Base-by-base conservation (phyloP, 2,113 vertebrate genomes). In the Amblyornis subalaris region DNA sequence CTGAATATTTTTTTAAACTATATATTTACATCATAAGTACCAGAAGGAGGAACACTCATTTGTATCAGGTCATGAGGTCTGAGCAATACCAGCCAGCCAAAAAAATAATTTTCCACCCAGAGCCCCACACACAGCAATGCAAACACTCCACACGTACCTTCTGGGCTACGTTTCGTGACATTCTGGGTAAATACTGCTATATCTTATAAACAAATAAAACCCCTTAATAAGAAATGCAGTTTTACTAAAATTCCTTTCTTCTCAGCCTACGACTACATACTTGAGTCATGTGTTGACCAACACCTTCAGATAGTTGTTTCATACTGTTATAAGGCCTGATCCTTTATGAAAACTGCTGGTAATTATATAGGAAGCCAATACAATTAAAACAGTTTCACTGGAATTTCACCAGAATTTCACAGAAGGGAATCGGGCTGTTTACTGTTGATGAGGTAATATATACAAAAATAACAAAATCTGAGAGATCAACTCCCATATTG, bases 51-150 rank as follows among this genome's bases (percentile, higher is more conserved):
- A 75, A 4, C 5, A 6, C 14, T 88, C 21, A 9, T 53, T 67
- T 65, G 16, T 61, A 23, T 35, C 15, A 61, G n/a, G 23, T 65
- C 31, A 28, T 12, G 19, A 9, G 3, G 20, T 57, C 53, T 65
- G 61, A 95, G 36, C 22, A 90, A 73, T 3, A 86, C 17, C 23
- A 84, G 25, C 14, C 35, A 74, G 40, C 13, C 60, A 85, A 54
- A 91, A 80, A 33, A 12, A 6, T 9, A 0, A 33, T 40, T 73
- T 66, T 69, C 55, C 45, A 50, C 12, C 17, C 17, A 47, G 24
- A 71, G 33, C 33, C 25, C 10, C 53, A 22, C 0, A 0, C n/a
- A 26, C 14, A 47, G 35, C 50, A 80, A 31, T 1, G 18, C n/a
- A 92, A 81, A 77, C 9, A 60, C 6, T 22, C 7, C 50, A 62